Percentiles rank a stretch among this genome's conserved stretches.
Conservation (phyloP, 2,888 invertebrate genomes). For the Agonopterix alstromeriana region DNA sequence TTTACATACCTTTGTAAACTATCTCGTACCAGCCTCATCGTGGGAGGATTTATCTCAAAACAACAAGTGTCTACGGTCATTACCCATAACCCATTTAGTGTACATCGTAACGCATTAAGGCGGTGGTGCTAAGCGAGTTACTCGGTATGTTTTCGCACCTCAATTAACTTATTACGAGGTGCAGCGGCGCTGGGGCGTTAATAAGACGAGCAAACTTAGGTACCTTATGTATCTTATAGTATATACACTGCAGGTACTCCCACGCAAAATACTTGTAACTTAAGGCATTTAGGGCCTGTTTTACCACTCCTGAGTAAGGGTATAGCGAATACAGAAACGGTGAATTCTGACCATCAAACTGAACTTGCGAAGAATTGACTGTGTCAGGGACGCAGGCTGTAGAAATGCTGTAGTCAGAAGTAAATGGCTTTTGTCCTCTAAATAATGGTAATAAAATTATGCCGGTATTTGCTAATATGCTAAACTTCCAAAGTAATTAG, state of each 20-base stretch:
- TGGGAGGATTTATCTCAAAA: neutral
- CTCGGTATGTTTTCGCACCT: constrained; percentile 62
- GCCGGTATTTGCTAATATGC: no score
- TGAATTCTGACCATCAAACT: no score
- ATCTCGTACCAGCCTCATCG: neutral
- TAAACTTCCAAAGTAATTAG: no score
- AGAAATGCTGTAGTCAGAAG: no score
- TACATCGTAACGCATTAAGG: constrained; percentile 34
- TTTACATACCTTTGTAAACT: no score
- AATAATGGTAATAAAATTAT: no score
- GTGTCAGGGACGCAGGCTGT: no score
- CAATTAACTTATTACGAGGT: constrained; percentile 68
- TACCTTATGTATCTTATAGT: neutral
- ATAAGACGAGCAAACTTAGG: constrained; percentile 24
- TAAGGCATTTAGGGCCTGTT: no score
- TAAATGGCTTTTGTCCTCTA: no score
- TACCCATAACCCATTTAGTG: constrained; percentile 32
- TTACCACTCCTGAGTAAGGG: no score
- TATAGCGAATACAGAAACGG: no score
- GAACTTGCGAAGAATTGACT: no score
- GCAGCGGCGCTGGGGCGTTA: constrained; percentile 33
- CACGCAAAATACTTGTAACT: neutral
- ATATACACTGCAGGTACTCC: constrained; percentile 7
- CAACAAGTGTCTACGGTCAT: constrained; percentile 1
- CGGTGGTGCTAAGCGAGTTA: constrained; percentile 41